Conservation (phyloP, 2,797 vertebrate genomes). For the Melanotaenia boesemani region DNA sequence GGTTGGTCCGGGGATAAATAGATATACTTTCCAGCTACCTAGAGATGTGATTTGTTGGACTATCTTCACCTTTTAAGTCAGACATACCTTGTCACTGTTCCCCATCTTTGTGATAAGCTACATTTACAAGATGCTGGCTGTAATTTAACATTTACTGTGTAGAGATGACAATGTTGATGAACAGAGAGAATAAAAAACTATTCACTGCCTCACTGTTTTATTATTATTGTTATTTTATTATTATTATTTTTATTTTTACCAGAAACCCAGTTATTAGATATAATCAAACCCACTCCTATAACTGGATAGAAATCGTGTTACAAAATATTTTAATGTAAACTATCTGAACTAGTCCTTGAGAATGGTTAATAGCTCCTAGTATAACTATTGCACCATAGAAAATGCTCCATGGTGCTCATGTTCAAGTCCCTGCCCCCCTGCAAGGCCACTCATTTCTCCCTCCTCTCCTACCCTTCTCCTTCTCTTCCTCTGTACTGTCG, state of each 20-base stretch:
- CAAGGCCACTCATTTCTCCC: slow-evolving; percentile 43
- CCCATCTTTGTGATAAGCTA: slow-evolving; percentile 4
- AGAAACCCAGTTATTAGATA: not conserved
- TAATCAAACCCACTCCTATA: not conserved
- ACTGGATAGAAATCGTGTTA: not conserved
- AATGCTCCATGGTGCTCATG: slow-evolving; percentile 33
- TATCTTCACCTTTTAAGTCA: slow-evolving; percentile 6
- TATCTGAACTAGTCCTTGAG: slow-evolving; percentile 4
- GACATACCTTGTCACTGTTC: not conserved
- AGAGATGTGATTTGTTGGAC: not conserved
- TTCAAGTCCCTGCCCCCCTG: slow-evolving; percentile 42
- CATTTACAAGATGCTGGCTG: not conserved
- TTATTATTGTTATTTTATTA: too few species aligned
- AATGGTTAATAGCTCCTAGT: slow-evolving; percentile 14
- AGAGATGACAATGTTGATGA: not conserved
- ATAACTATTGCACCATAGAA: slow-evolving; percentile 24
- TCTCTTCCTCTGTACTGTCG: slow-evolving; percentile 32
- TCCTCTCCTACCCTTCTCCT: slow-evolving; percentile 18
- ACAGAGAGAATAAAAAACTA: not conserved
- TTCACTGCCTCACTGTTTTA: not conserved
- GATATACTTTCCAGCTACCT: not conserved
- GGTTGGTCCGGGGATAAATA: not conserved
- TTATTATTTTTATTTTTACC: not conserved
- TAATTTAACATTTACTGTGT: not conserved
- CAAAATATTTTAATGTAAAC: slow-evolving; percentile 3